Evolutionary conservation across 2,888 invertebrate genomes (phyloP).

Genomic region (Dryobotodes eremita): DNA sequence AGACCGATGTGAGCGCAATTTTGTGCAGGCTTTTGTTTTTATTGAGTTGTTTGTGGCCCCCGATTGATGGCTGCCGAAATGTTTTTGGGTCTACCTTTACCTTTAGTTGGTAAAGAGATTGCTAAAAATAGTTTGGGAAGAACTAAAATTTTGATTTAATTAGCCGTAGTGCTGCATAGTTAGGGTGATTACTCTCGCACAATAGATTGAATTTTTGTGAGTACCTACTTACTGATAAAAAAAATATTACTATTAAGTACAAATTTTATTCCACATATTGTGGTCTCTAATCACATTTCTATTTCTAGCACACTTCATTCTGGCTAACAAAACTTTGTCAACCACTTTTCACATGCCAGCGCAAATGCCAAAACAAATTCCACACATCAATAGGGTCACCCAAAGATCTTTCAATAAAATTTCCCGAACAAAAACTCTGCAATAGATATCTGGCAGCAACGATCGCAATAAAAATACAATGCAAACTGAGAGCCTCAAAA

Average conservation of each 20-base stretch:
- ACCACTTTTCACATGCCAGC: slow-evolving; percentile 11
- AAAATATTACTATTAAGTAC: too few species aligned
- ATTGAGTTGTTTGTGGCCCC: slow-evolving; percentile 51
- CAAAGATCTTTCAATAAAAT: slow-evolving; percentile 55
- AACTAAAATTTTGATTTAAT: slow-evolving; percentile 27
- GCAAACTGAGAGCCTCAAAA: slow-evolving; percentile 74
- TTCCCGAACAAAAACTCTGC: slow-evolving; percentile 60
- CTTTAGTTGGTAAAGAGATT: neutral
- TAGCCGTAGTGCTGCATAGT: neutral
- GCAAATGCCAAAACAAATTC: slow-evolving; percentile 35
- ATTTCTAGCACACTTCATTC: neutral
- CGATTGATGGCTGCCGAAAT: slow-evolving; percentile 54
- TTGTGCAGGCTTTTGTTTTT: slow-evolving; percentile 75
- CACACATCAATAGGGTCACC: slow-evolving; percentile 48
- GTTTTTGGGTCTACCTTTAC: slow-evolving; percentile 24
- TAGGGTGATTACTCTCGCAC: neutral
- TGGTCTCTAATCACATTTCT: neutral
- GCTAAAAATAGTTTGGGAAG: slow-evolving; percentile 11
- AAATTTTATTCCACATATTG: neutral
- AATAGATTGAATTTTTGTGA: neutral
- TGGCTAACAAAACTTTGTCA: neutral
- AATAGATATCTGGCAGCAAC: slow-evolving; percentile 68
- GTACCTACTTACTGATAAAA: neutral
- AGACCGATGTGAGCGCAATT: slow-evolving; percentile 77
- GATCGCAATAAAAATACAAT: slow-evolving; percentile 77